Base-by-base conservation (phyloP, 2,888 invertebrate genomes). In the Ennomos fuscantarius region DNA sequence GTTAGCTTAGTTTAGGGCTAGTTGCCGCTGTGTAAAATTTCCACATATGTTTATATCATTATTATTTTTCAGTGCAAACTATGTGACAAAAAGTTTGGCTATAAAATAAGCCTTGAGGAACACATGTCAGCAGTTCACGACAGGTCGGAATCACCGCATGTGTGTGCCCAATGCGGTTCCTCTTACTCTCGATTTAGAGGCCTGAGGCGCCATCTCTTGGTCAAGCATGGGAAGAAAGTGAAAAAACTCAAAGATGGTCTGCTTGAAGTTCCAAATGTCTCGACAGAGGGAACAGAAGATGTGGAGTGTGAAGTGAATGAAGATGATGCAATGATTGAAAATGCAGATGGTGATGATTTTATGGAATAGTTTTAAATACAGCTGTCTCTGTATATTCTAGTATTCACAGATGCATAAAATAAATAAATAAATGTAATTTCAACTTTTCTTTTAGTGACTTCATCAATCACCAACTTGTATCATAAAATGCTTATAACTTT, bases 1-100 rank as follows among this genome's bases (percentile, higher is more conserved):
- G n/a, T n/a, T n/a, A n/a, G n/a, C n/a, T n/a, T n/a, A n/a, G n/a
- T n/a, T n/a, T n/a, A n/a, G n/a, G n/a, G n/a, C n/a, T n/a, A n/a
- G n/a, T n/a, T n/a, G n/a, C n/a, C n/a, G n/a, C n/a, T n/a, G n/a
- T n/a, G n/a, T n/a, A n/a, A n/a, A n/a, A n/a, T n/a, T n/a, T n/a
- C n/a, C 15, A 15, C 1, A 15, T 15, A 3, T 15, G 15, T 15
- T 15, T 1, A 15, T 15, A 15, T 15, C 1, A 15, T 11, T 39
- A 15, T 51, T 9, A 34, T 1, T 9, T 86, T 81, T 0, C 82
- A 91, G 91, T 91, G 91, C 50, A 71, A 76, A 12, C 78, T 88
- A 10, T 91, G 91, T 71, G 73, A 69, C 15, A 90, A 90, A 63
- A 87, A 84, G 48, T 90, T 89, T 39, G 89, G 88, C 0, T 90